Conservation (phyloP, 2,113 vertebrate species). For the Pithys albifrons region DNA sequence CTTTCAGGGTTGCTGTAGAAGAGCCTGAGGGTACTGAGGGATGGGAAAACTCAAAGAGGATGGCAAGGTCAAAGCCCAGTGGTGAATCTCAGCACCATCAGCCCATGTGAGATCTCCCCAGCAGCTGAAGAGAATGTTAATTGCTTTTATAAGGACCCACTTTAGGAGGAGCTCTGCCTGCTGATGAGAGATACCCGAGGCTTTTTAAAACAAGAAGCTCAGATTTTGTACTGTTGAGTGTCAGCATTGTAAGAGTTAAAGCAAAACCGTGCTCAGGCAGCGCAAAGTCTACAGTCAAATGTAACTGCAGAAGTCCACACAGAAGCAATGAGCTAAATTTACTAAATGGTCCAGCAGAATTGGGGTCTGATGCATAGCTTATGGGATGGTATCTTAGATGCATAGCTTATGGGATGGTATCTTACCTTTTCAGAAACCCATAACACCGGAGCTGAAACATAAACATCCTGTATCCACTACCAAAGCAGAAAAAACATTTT, state of each 20-base stretch:
- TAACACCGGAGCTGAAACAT: not conserved
- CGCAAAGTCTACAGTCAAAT: not conserved
- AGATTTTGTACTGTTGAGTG: not conserved
- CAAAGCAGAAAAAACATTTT: not conserved
- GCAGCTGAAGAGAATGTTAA: not conserved
- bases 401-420: not conserved
- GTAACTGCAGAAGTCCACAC: not conserved
- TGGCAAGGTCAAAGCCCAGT: not conserved
- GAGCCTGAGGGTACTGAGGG: not conserved
- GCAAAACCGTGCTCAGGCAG: not conserved
- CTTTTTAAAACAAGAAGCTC: not conserved
- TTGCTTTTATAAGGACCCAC: not conserved
- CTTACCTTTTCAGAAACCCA: slow-evolving; percentile 1
- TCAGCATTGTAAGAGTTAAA: not conserved
- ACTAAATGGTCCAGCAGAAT: not conserved
- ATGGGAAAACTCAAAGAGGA: not conserved
- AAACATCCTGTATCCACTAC: not conserved
- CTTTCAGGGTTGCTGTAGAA: not conserved
- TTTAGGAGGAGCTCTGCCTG: not conserved
- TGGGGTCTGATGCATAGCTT: not conserved
- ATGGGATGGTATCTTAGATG: not conserved
- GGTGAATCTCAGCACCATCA: not conserved
- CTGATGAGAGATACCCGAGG: not conserved
- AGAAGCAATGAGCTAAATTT: not conserved
- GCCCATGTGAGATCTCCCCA: not conserved